Base-by-base conservation (phyloP, 2,113 vertebrate species). In the Catharus minimus region DNA sequence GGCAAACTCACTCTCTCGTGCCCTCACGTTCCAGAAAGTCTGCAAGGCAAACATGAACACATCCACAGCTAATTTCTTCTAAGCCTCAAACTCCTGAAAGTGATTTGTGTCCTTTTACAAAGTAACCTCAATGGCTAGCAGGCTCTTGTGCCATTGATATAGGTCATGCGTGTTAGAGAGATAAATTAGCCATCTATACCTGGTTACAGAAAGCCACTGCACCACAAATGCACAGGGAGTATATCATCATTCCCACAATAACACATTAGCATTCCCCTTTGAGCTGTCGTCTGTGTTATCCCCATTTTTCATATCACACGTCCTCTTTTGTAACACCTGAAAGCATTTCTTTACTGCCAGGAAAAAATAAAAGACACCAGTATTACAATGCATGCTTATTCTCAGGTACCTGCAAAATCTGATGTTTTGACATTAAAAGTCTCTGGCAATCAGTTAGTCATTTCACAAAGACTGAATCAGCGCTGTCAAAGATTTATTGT, bases 371-470 rank as follows among this genome's bases (percentile, higher is more conserved):
- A 94, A 96, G 82, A 86, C 43, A 82, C 60, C 7, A 78, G 71
- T 73, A 73, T 81, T 89, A 89, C 68, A 95, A 80, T 87, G 73
- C 46, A 60, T 75, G 62, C 89, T 95, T 93, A 93, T 95, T 92
- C 91, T 89, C 90, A 93, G 88, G 83, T 66, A 93, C 72, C 88
- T 94, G 93, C 83, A 94, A 41, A 93, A 88, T 91, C 95, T 90
- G 90, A 95, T 95, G 89, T 97, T 97, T 96, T 97, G 95, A 97
- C 95, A 94, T 87, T 89, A 97, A 93, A 96, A 95, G 88, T 96
- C 95, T 95, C 89, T 93, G 84, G 72, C 93, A 96, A 91, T 93
- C 82, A 94, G 89, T 88, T 94, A 90, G 78, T 93, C 86, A 66
- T 86, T 94, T 85, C 77, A 95, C 71, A 88, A 90, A 73, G 86